Conservation (phyloP, 30 jellyfish, hydroid and myxozoan genomes). For the Cassiopea xamachana region DNA sequence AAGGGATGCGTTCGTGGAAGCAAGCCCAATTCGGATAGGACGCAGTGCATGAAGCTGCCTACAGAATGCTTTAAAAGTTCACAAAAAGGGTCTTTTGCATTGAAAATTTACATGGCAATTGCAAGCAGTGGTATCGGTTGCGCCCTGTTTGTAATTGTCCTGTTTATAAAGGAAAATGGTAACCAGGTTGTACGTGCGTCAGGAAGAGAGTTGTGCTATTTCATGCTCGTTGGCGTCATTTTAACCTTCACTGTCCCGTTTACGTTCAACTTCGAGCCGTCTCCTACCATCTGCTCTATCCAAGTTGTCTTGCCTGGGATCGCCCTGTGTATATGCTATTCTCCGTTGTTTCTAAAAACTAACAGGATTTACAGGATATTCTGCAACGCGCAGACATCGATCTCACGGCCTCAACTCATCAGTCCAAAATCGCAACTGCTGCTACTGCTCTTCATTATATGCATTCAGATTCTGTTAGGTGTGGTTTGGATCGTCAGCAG, state of each 20-base stretch:
- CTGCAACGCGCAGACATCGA: slow-evolving; percentile 79
- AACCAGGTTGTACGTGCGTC: slow-evolving; percentile 81
- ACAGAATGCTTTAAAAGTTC: slow-evolving; percentile 13
- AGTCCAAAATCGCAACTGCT: slow-evolving; percentile 89
- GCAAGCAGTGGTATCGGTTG: slow-evolving; percentile 63
- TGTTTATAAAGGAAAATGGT: slow-evolving; percentile 63
- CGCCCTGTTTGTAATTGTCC: slow-evolving; percentile 43
- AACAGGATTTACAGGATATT: slow-evolving; percentile 90
- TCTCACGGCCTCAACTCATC: slow-evolving; percentile 80
- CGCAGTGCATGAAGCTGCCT: slow-evolving; percentile 57
- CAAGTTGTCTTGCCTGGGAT: slow-evolving; percentile 82
- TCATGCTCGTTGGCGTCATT: slow-evolving; percentile 80
- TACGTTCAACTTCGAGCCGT: slow-evolving; percentile 57
- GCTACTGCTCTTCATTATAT: slow-evolving; percentile 54
- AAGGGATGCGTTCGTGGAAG: slow-evolving; percentile 53
- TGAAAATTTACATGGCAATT: slow-evolving; percentile 38
- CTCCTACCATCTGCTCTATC: slow-evolving; percentile 60
- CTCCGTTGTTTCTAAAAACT: slow-evolving; percentile 88
- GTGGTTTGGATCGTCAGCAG: slow-evolving; percentile 82
- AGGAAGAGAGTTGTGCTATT: slow-evolving; percentile 86
- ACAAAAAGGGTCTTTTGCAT: slow-evolving; percentile 3
- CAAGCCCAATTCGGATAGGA: slow-evolving; percentile 43
- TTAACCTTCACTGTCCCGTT: slow-evolving; percentile 63
- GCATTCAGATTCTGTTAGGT: slow-evolving; percentile 83
- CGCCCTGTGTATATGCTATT: slow-evolving; percentile 78